These are phyloP conservation scores for Leptinotarsa rubiginosa DNA, from an alignment of 2,888 invertebrate species.

Conservation along the genomic window DNA sequence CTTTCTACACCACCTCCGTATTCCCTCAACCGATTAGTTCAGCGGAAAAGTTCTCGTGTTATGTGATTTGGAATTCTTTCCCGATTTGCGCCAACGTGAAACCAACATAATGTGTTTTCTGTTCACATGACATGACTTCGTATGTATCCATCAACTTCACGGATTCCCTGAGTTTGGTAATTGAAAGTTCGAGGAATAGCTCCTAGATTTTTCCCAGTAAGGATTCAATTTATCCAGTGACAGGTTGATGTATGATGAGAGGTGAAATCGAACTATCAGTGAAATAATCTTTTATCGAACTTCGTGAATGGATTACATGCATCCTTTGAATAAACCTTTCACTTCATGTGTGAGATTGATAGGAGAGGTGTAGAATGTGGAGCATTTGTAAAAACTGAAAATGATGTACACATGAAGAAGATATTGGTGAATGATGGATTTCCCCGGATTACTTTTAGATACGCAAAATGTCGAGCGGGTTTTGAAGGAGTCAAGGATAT, in stretches of 20 bases:
- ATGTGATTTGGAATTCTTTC: not conserved
- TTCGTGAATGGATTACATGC: conserved; percentile 10
- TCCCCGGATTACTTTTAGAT: not conserved
- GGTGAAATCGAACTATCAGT: conserved; percentile 11
- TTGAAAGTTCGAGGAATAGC: conserved; percentile 32
- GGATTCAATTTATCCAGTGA: conserved; percentile 37
- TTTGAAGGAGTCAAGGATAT: no score
- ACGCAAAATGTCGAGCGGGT: not conserved
- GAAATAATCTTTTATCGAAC: conserved; percentile 13
- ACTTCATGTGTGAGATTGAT: not conserved
- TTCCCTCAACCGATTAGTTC: not conserved
- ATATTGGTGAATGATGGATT: not conserved
- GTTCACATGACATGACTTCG: conserved; percentile 18
- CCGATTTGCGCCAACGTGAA: not conserved
- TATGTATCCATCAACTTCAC: conserved; percentile 36
- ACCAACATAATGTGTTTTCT: conserved; percentile 8
- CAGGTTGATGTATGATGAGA: conserved; percentile 34
- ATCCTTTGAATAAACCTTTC: conserved; percentile 5
- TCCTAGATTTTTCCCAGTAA: conserved; percentile 33
- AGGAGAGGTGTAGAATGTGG: not conserved
- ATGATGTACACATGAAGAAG: not conserved
- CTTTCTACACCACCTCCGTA: not conserved
- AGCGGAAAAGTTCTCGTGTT: not conserved
- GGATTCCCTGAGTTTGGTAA: conserved; percentile 31
- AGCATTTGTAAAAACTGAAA: not conserved